Percentiles rank a stretch among this genome's conserved stretches.
Conservation (phyloP, 2,113 vertebrate genomes). For the Sprattus sprattus region DNA sequence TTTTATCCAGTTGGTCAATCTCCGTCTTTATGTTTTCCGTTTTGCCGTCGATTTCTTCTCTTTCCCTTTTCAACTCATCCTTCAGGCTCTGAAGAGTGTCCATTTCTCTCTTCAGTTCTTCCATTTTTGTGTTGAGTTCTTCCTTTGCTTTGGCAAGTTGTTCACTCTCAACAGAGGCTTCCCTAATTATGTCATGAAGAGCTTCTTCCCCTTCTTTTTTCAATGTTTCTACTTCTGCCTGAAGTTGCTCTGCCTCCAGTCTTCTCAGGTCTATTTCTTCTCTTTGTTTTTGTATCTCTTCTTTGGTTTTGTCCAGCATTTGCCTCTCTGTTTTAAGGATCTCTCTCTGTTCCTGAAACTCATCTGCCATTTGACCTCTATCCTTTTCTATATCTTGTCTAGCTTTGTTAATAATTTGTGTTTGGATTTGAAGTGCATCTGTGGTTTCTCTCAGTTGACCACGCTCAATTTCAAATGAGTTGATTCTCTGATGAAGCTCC, state of each 20-base stretch:
- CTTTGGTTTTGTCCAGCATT: conserved; percentile 32
- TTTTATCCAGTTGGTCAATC: conserved; percentile 15
- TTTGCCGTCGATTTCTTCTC: conserved; percentile 31
- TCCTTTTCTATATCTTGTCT: no score
- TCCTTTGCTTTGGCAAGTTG: not conserved
- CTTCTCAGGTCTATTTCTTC: not conserved
- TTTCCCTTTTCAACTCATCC: conserved; percentile 23
- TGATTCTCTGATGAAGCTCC: no score
- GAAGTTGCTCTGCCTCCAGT: not conserved
- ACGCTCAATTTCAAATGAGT: no score
- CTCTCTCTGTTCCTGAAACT: not conserved
- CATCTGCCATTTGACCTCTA: no score
- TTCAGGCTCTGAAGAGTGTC: not conserved
- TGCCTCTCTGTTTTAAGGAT: not conserved
- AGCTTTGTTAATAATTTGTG: not conserved
- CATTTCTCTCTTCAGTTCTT: not conserved
- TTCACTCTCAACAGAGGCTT: not conserved
- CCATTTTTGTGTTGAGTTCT: conserved; percentile 14
- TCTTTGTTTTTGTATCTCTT: not conserved
- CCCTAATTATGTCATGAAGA: not conserved
- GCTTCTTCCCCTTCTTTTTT: conserved; percentile 16
- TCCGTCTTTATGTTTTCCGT: not conserved
- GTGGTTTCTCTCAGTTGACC: no score
- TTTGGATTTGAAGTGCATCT: no score
- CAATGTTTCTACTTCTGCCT: not conserved